Evolutionary conservation across 92 coral and sea anemone species (phyloP), one percentile per base, ranked within the genome.

Genomic region (Siderastrea radians): DNA sequence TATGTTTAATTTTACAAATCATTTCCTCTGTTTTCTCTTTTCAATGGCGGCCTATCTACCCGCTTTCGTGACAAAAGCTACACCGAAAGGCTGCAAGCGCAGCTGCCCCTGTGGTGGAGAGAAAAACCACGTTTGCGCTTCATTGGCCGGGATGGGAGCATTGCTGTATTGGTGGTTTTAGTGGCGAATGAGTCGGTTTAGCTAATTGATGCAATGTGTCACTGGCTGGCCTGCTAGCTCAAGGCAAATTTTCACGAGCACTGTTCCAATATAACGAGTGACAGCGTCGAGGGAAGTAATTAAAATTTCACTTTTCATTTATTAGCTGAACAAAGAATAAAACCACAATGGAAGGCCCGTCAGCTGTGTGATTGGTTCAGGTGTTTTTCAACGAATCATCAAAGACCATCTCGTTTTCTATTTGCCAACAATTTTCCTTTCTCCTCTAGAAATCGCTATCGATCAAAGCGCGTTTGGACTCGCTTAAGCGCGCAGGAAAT

Each of bases 291-390:
- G 90, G 95, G 95, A 95, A 95, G 96, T 90, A 86, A 95, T 95
- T 95, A 93, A 91, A 90, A 93, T 95, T 95, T 95, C 98, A 94
- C 96, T 95, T 95, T 92, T 91, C 91, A 83, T 87, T 91, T 91
- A 93, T 91, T 91, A 90, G 72, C 89, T 55, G 90, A 88, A 91
- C 92, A 90, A 93, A 87, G 93, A 74, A 80, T 47, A 58, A 67
- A 80, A 84, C 86, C 91, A 95, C 92, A 91, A 94, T 79, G 95
- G 78, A 91, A 76, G 82, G 77, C 49, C 87, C 74, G 92, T 88
- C 91, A 82, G 79, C 85, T 89, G 84, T 80, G 58, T 86, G 94
- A 95, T 95, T 95, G 89, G 89, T 55, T 85, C 89, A 78, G 89
- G 89, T 85, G 89, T 85, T 77, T 78, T 85, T 65, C 76, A 77